Base-by-base conservation (phyloP, 2,888 invertebrate genomes). In the Cataglyphis cursor region DNA sequence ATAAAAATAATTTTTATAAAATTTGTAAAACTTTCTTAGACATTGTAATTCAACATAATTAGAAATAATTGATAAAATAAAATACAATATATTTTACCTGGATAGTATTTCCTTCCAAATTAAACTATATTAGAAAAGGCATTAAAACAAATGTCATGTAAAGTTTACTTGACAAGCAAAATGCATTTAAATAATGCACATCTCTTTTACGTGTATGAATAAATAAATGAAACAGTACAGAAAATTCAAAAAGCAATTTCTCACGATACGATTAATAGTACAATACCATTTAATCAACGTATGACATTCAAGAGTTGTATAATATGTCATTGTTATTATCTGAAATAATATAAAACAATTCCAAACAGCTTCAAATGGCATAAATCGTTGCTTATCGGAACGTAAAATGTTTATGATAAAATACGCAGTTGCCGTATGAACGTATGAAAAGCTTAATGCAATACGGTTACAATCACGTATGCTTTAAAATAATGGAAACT, bases 401-500 rank as follows among this genome's bases (percentile, higher is more conserved):
- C 70, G 41, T 80, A 80, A 80, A 80, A 70, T 72, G 59, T 70
- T 80, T 80, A 72, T 80, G 72, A 72, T 80, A 80, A 80, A 80
- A 72, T 72, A 70, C 31, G 78, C 59, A 44, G 21, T 44, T 31
- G 41, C 21, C 57, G 21, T 44, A 38, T 57, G 5, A 28, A 12
- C 15, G 66, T 48, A 68, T 31, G 75, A 81, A 78, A 83, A 87
- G 57, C 74, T 83, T 68, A 70, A 83, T 44, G 72, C 81, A 61
- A 38, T 68, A 28, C 31, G 54, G 66, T 83, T 66, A 44, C 57
- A 68, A 80, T 70, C 24, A 75, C 28, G 68, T 51, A 78, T 73
- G 54, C 76, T 78, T 57, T 64, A 78, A 85, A 88, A 88, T 89
- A 88, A 88, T 85, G 75, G 84, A 78, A 73, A 82, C 74, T 74